A percentile compares a stretch with the other conserved stretches of the same genome.
phyloP scores from a whole-genome alignment of 2,113 vertebrate species.

The Thermophis baileyi region DNA sequence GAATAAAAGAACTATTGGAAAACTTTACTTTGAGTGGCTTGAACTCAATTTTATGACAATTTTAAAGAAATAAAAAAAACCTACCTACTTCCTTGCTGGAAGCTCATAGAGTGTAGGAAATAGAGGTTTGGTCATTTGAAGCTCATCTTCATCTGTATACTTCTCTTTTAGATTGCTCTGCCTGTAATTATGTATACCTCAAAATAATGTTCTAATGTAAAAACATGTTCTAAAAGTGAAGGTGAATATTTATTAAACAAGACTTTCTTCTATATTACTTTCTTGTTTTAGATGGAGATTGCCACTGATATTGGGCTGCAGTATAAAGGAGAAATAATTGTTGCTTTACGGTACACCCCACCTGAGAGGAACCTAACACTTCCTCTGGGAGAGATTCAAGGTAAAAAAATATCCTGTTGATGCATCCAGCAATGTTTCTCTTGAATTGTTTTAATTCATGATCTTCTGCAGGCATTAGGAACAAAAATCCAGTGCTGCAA shows the following conservation, averaged over 20 bases:
- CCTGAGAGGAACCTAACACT: conserved; percentile 82
- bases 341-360: conserved; percentile 88
- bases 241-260: not conserved
- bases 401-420: conserved; percentile 64
- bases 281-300: conserved; percentile 72
- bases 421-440: not conserved
- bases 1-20: no score
- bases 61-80: not conserved
- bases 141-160: not conserved
- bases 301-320: conserved; percentile 78
- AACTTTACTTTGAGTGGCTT: no score
- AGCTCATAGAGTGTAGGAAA: not conserved
- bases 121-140: not conserved
- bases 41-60: no score
- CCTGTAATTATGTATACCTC: not conserved
- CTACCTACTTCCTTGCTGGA: not conserved
- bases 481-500: not conserved
- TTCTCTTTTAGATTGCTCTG: not conserved
- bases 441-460: not conserved
- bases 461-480: conserved; percentile 6
- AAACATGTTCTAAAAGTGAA: not conserved
- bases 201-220: not conserved
- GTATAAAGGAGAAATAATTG: conserved; percentile 92
- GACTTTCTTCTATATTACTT: not conserved
- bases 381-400: conserved; percentile 83